Base-by-base conservation (phyloP, 2,888 invertebrate genomes). In the Sphaerophoria taeniata region DNA sequence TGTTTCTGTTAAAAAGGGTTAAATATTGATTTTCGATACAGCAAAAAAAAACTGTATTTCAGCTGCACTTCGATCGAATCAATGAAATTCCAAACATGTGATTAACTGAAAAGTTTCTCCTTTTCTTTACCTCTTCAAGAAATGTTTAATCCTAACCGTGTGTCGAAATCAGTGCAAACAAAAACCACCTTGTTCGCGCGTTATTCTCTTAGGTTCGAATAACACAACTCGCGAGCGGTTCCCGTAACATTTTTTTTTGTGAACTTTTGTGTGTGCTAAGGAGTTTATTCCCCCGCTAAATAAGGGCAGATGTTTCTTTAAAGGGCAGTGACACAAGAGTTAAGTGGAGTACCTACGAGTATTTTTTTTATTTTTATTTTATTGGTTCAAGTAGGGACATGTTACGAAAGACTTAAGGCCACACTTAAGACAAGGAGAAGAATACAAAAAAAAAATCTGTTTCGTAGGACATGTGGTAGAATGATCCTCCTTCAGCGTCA, bases 301-400 rank as follows among this genome's bases (percentile, higher is more conserved):
- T 14, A 76, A 75, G 84, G 81, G 76, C 85, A 85, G 85, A 85
- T 85, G 85, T 81, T 85, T 53, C 75, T 61, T 36, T 56, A 71
- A 53, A 55, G 81, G 81, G 55, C 81, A 85, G 76, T 76, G 81
- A 76, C 85, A 76, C 65, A 56, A 60, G 74, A 65, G 58, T 60
- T 71, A 67, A 75, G 84, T 67, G 58, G 69, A 85, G 76, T 49
- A 49, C 12, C 16, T 61, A 24, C n/a, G 39, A 7, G 39, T 33
- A 0, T 31, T 47, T 63, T 33, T 63, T 63, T 76, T 76, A 5
- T 60, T 16, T 76, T 67, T 69, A 77, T 85, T 43, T 81, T 80
- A 76, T 80, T 84, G 56, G 71, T 65, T 65, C 51, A 65, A 67
- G 67, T 63, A 58, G 67, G 70, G 71, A 45, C 56, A 61, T 61